Base-by-base conservation (phyloP, 37 sponge, comb jelly and placozoan genomes). In the Geodia barretti region DNA sequence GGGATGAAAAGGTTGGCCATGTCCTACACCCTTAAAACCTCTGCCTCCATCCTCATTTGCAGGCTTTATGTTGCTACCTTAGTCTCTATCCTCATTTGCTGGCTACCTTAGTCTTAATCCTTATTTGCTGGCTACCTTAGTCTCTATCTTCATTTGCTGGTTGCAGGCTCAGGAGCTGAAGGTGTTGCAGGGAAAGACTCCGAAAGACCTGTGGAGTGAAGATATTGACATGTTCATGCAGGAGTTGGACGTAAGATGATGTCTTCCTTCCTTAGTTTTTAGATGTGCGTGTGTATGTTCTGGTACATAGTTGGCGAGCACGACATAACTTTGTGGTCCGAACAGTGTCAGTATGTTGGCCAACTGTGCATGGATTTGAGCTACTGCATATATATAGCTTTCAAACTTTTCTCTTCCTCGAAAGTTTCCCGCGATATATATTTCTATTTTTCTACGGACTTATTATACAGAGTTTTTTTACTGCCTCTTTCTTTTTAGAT, bases 151-250 rank as follows among this genome's bases (percentile, higher is more conserved):
- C 60, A 58, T 58, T 58, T 58, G 29, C 24, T 68, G 3, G 1
- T 34, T 72, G 14, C 74, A 94, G 95, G 83, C 43, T 7, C 73
- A 83, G 35, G 97, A 96, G 69, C 60, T 94, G 58, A 60, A 42
- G 3, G 83, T 70, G 9, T 62, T 97, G 62, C 47, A 83, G 42
- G 70, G 59, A 37, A 97, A 93, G 66, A 89, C 87, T 7, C 73
- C 87, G 1, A 88, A 91, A 65, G 82, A 80, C 20, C 73, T 97
- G 35, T 97, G 97, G 97, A 79, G 65, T 4, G 83, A 88, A 54
- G 97, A 97, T 74, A 40, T 97, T 23, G 95, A 97, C 14, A 77
- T 37, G 36, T 93, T 97, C 62, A 26, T 94, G 61, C 68, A 71
- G 31, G 90, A 88, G 28, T 72, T 94, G 23, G 92, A 92, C 60